Conservation (phyloP, 2,797 vertebrate species). For the Hydrophis major region DNA sequence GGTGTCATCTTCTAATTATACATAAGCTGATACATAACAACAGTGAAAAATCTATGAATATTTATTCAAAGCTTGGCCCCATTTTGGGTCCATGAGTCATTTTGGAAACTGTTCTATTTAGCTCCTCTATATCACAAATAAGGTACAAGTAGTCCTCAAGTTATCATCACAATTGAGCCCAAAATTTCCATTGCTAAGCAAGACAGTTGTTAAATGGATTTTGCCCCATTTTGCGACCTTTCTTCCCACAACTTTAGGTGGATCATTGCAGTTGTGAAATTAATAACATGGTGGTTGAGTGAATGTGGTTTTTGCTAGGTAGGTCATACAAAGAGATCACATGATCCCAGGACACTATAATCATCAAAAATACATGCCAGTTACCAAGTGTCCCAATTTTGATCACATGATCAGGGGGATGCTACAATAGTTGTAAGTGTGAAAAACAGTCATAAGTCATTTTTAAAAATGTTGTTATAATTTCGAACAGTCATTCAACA, state of each 20-base stretch:
- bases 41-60: not conserved
- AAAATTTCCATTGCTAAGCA: not conserved
- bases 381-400: not conserved
- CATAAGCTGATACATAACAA: not conserved
- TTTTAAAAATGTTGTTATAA: not conserved
- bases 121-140: not conserved
- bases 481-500: not conserved
- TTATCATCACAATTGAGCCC: not conserved
- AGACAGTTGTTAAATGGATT: not conserved
- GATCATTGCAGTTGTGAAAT: not conserved
- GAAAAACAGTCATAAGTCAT: not conserved
- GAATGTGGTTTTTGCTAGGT: not conserved
- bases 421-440: not conserved
- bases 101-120: not conserved
- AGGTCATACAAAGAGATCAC: not conserved
- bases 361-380: not conserved
- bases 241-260: not conserved
- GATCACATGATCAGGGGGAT: not conserved
- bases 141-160: not conserved
- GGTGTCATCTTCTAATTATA: not conserved
- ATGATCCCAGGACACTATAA: not conserved
- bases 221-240: not conserved
- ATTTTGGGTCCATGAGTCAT: not conserved
- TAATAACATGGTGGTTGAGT: not conserved
- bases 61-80: not conserved